Evolutionary conservation across 23 tunicate species (phyloP).

Genomic region (Halocynthia roretzi): DNA sequence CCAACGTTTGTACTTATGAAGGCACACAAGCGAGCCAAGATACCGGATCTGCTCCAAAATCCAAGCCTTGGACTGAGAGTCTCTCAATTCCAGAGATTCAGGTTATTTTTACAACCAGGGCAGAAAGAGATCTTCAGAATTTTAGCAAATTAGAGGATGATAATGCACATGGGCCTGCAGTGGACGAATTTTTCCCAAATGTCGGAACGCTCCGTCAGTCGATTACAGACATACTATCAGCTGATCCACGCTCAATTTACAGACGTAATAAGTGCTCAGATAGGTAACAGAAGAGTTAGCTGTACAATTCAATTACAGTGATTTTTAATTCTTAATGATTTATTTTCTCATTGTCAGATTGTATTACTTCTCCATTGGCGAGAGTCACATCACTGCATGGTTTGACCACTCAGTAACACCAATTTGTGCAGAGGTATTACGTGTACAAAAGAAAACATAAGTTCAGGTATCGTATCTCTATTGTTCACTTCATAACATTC

Average conservation of each 20-base stretch:
- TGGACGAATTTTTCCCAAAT: background rate
- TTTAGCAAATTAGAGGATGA: slow-evolving; percentile 11
- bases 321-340: background rate
- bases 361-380: slow-evolving; percentile 70
- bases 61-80: slow-evolving; percentile 27
- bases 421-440: slow-evolving; percentile 51
- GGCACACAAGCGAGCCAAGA: background rate
- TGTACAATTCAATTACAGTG: background rate
- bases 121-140: slow-evolving; percentile 20
- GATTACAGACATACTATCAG: slow-evolving; percentile 48
- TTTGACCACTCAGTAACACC: slow-evolving; percentile 62
- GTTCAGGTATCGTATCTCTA: background rate
- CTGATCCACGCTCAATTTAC: slow-evolving; percentile 84
- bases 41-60: background rate
- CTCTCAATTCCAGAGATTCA: slow-evolving; percentile 17
- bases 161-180: no score
- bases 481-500: no score
- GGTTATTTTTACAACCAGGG: slow-evolving; percentile 53
- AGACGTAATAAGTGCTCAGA: slow-evolving; percentile 73
- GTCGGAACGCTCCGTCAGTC: slow-evolving; percentile 26
- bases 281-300: slow-evolving; percentile 6
- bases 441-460: slow-evolving; percentile 30
- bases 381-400: slow-evolving; percentile 84
- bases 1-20: background rate
- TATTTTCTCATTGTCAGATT: slow-evolving; percentile 16